phyloP scores from a whole-genome alignment of 2,113 vertebrate genomes.

The Sapayoa aenigma region DNA sequence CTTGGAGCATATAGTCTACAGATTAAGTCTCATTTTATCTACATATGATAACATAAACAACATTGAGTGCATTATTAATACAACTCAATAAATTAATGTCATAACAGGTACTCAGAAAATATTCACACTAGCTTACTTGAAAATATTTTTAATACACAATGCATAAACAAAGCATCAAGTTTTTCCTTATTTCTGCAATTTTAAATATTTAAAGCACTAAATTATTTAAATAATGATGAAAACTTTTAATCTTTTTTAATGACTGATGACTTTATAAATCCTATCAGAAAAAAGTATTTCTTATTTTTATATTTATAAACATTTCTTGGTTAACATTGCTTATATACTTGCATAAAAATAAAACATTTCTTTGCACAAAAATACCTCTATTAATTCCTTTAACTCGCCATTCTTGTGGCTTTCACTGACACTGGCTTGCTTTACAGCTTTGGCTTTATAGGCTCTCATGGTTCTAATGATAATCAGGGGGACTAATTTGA shows the following conservation, averaged over 20 bases:
- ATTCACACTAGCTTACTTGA: background rate
- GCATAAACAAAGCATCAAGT: background rate
- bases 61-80: background rate
- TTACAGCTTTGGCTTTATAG: constrained; percentile 48
- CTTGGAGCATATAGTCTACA: background rate
- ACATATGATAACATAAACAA: background rate
- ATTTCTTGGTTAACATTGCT: background rate
- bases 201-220: background rate
- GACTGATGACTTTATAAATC: background rate
- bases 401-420: constrained; percentile 41
- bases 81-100: background rate
- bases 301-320: background rate
- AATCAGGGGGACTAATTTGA: constrained; percentile 55
- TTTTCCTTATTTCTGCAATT: background rate
- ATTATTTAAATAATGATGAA: background rate
- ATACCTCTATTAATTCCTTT: constrained; percentile 14
- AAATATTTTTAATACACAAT: background rate
- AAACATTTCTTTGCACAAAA: constrained; percentile 21
- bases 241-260: background rate
- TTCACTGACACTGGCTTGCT: constrained; percentile 34
- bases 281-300: background rate
- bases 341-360: constrained; percentile 28
- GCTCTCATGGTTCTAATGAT: constrained; percentile 42
- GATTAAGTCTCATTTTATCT: background rate
- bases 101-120: background rate